These are phyloP conservation scores for Lamprotornis superbus DNA, from an alignment of 2,113 vertebrate genomes.

Conservation along the genomic window DNA sequence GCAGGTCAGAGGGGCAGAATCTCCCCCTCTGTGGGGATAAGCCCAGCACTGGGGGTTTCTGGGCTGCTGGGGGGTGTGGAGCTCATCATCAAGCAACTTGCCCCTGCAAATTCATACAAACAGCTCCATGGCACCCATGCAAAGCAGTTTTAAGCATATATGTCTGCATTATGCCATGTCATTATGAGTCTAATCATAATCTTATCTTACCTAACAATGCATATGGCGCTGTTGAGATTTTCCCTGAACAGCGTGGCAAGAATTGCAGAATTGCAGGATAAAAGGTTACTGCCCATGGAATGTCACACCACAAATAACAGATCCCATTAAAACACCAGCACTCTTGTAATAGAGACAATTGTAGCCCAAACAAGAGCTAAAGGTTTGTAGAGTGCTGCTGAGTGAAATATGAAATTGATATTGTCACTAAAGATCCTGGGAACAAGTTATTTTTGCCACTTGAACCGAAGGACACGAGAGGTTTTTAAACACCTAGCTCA, in stretches of 20 bases:
- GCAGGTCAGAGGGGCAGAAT: not conserved
- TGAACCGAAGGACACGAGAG: not conserved
- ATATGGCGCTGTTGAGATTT: not conserved
- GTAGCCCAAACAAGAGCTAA: not conserved
- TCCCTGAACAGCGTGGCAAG: not conserved
- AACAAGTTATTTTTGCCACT: not conserved
- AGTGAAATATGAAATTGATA: not conserved
- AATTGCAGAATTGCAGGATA: not conserved
- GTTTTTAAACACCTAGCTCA: not conserved
- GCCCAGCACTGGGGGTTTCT: not conserved
- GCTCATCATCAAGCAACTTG: not conserved
- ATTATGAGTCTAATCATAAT: not conserved
- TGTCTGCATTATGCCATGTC: not conserved
- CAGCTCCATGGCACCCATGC: not conserved
- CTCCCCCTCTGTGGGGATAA: not conserved
- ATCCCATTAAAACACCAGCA: not conserved
- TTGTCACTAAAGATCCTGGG: not conserved
- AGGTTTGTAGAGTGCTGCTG: not conserved
- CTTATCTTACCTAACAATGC: not conserved
- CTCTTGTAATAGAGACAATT: not conserved
- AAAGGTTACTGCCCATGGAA: not conserved
- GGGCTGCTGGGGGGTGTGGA: not conserved
- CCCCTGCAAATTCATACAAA: not conserved
- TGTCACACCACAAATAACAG: not conserved
- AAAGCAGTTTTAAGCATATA: not conserved